Base-by-base conservation (phyloP, 2,113 vertebrate species). In the Halcyon malimbica region DNA sequence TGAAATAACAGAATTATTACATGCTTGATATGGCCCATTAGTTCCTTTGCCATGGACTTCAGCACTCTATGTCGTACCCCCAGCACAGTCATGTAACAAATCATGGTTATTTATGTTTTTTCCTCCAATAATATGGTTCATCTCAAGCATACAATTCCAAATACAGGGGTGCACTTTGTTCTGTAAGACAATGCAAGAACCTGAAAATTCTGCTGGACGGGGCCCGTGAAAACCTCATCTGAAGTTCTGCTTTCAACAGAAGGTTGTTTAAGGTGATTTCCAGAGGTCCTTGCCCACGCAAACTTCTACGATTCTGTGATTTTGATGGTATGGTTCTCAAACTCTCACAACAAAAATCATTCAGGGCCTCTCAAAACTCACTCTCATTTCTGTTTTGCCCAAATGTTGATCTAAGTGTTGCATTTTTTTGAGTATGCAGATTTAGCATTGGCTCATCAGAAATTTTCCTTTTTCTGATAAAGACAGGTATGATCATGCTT, bases 61-160 rank as follows among this genome's bases (percentile, higher is more conserved):
- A 94, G 41, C 1, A 0, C 50, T 89, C 42, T 24, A 48, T 1
- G 1, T 8, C 2, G 0, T 16, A 28, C 10, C 25, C 50, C 64
- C 17, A 91, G 33, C 29, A 74, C 16, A 24, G 23, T 16, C 6
- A 21, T 15, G 29, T 53, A 31, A 62, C 41, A 41, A 51, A 59
- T 41, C 28, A 18, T 13, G 44, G 44, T 46, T 46, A 17, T 4
- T 56, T 16, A 11, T 2, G 3, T 13, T 23, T 73, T 84, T 67
- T 62, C 24, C 57, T 79, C 21, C 35, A 59, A 1, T 35, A 56
- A 50, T 13, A 9, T 2, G 17, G 19, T 3, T 56, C 24, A 64
- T 17, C 20, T 60, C 2, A 0, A 89, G 24, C 37, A 28, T 2
- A 48, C 10, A 63, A 31, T 8, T 87, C 31, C 74, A 81, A 69